phyloP scores from a whole-genome alignment of 2,888 invertebrate genomes.

The Amphipoea lucens region DNA sequence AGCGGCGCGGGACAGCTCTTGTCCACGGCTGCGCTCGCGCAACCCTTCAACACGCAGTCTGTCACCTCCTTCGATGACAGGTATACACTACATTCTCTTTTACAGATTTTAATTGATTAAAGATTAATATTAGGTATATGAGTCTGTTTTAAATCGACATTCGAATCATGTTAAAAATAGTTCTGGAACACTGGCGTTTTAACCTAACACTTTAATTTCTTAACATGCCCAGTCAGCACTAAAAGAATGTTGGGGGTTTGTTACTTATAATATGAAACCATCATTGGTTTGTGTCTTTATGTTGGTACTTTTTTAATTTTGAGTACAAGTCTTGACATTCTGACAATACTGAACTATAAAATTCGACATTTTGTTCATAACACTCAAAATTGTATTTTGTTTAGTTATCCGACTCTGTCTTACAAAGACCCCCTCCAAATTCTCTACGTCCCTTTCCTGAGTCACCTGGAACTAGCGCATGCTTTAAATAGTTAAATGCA shows the following conservation, averaged over 20 bases:
- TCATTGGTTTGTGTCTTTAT: background rate
- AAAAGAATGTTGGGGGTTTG: background rate
- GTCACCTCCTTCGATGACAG: slow-evolving; percentile 60
- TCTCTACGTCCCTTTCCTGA: background rate
- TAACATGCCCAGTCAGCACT: background rate
- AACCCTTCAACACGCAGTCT: slow-evolving; percentile 45
- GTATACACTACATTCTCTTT: slow-evolving; percentile 10
- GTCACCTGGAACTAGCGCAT: background rate
- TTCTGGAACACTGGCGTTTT: background rate
- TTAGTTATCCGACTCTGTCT: background rate
- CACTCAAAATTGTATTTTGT: background rate
- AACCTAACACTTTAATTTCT: background rate
- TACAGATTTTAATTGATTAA: background rate
- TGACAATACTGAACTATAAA: background rate
- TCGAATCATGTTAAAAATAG: background rate
- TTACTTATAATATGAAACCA: background rate
- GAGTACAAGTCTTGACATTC: background rate
- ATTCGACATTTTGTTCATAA: background rate
- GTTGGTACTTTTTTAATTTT: background rate
- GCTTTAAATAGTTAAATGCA: no score
- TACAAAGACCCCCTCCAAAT: background rate
- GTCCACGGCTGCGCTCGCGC: slow-evolving; percentile 48
- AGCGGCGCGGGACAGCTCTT: slow-evolving; percentile 73
- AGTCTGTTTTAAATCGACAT: background rate
- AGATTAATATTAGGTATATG: background rate